Evolutionary conservation across 2,888 invertebrate genomes (phyloP), one percentile per base, ranked within the genome.

Genomic region (Hanleya hanleyi): DNA sequence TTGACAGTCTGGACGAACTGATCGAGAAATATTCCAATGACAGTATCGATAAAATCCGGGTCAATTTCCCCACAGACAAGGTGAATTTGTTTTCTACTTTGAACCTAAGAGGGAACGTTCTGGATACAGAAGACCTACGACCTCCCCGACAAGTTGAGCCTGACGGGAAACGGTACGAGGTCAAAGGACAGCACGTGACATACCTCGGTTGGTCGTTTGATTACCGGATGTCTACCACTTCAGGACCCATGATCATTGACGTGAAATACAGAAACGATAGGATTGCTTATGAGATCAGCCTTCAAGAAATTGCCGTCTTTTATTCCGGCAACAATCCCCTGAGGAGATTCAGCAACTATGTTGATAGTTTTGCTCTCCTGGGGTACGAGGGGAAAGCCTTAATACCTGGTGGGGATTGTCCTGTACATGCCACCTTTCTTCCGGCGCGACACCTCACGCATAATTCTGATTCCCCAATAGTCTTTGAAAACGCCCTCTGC

Each of bases 141-240:
- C 75, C 73, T 9, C 84, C 84, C n/a, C 57, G 62, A 50, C 37
- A 69, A 15, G 66, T 66, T 38, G 75, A 76, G 66, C 77, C 81
- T 7, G 75, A 78, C 26, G 82, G 79, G 33, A 67, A 70, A 61
- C 66, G 82, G 29, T 82, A 71, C 75, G 70, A 37, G 0, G 74
- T 82, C 6, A 26, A 65, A 29, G 76, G 72, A 9, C 71, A 71
- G 12, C 69, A 69, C 12, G 73, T 81, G 2, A 37, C 50, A 4
- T 82, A 78, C 65, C 50, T 75, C 65, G 77, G 78, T 29, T 82
- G 82, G 82, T 22, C 67, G 41, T 82, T 82, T 68, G 57, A 82
- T 50, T 74, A 78, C 69, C 57, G 74, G 18, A 73, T 80, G 68
- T 49, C 70, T 15, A 62, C 74, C 9, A 49, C 67, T 35, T 50